phyloP scores from a whole-genome alignment of 2,888 invertebrate genomes.

The Odontomyia ornata region DNA sequence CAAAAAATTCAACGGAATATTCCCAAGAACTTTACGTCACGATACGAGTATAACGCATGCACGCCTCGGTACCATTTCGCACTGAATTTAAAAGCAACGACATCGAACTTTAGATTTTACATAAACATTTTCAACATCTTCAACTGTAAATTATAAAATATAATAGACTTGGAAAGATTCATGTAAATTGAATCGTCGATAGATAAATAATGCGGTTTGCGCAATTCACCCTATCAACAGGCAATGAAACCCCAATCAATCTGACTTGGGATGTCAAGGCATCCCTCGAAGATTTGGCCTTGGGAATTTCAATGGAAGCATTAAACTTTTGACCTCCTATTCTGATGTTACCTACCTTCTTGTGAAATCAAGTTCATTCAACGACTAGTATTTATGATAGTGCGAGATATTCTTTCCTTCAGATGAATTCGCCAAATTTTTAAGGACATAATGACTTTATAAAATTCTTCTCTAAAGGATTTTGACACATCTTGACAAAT shows the following conservation, averaged over 20 bases:
- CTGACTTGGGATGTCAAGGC: background rate
- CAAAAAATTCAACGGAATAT: background rate
- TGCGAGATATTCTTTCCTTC: too few relatives aligned
- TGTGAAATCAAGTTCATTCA: conserved; percentile 1
- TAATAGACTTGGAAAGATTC: background rate
- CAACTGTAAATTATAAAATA: conserved; percentile 1
- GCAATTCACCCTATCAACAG: too few relatives aligned
- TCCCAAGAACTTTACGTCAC: background rate
- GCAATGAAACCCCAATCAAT: background rate
- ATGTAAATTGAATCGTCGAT: background rate
- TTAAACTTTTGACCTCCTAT: conserved; percentile 2
- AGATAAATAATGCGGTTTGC: background rate
- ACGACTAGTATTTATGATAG: background rate
- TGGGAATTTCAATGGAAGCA: background rate
- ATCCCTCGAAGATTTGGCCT: background rate
- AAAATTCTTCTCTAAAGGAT: too few relatives aligned
- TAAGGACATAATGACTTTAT: too few relatives aligned
- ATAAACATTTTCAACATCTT: background rate
- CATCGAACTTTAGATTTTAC: background rate
- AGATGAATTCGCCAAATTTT: too few relatives aligned
- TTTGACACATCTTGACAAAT: too few relatives aligned
- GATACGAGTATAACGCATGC: background rate
- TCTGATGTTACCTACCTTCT: conserved; percentile 10
- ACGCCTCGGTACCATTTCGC: too few relatives aligned
- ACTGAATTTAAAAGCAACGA: background rate